Evolutionary conservation across 2,797 vertebrate genomes (phyloP), one percentile per base, ranked within the genome.

Genomic region (Meriones psammophilus): DNA sequence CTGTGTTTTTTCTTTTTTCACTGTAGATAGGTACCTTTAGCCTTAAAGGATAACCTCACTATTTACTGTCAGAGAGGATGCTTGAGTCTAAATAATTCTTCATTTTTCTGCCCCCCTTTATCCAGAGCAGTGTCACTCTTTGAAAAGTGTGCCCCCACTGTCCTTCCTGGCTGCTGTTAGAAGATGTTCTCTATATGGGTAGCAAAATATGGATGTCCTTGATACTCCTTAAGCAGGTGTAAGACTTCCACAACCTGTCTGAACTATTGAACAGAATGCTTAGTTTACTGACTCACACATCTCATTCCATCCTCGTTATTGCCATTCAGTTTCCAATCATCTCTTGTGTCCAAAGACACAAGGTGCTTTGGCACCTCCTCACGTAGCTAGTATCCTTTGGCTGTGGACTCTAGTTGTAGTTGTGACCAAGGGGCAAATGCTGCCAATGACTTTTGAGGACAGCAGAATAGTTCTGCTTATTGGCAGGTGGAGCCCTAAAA

Each of bases 1-100:
- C 58, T 95, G 1, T 74, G 7, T 69, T 87, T 50, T 78, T 89
- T 62, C 62, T 73, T 80, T 81, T 39, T 79, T 94, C 56, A 68
- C 95, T 94, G 94, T 28, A 73, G 30, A 88, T 28, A 68, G 20
- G 33, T 95, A 78, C 69, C 68, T 91, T 91, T 84, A 87, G 54
- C 58, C 20, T 83, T 94, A 5, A n/a, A 88, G 15, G 33, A 2
- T 77, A 58, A 4, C 79, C 73, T 89, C 30, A 78, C 22, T 84
- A 39, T 62, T 91, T 92, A 71, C 90, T 77, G 26, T 74, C 73
- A 89, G 62, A 91, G 42, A 84, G 60, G 88, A 93, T 13, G 76
- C 81, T 18, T 60, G 42, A 56, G 13, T 71, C 56, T 92, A 60
- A 88, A 90, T 74, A 95, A 56, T 28, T 87, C 60, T 93, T 39